Base-by-base conservation (phyloP, 2,888 invertebrate species). In the Hydropsyche betteni region DNA sequence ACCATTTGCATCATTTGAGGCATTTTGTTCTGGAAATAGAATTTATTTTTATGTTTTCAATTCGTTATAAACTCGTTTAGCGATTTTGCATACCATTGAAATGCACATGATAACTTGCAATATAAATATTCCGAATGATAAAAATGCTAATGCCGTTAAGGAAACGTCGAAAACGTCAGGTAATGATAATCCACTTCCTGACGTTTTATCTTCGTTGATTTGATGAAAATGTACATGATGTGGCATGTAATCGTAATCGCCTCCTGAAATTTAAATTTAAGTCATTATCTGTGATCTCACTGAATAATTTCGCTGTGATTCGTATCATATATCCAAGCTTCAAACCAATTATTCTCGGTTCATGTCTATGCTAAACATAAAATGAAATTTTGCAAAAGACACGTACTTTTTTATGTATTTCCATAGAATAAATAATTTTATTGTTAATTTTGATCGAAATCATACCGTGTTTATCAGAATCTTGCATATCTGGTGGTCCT, bases 61-160 rank as follows among this genome's bases (percentile, higher is more conserved):
- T 24, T 24, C 12, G 69, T 6, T 24, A 36, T 16, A 52, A 50
- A 33, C 16, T 44, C 44, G 8, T 38, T 38, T 24, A 24, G 2
- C 24, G 68, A 44, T 51, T 16, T 44, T 8, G 50, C 38, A n/a
- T 81, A 92, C 92, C 86, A 87, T 86, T 80, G 90, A 89, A 69
- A 93, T 91, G 81, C 93, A 92, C 91, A 94, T 92, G 7, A 94
- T 86, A 12, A 94, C 90, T 83, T 95, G 94, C 68, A 94, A 86
- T 12, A 93, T 86, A 80, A 95, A 95, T 86, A 94, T 90, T 44
- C 93, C 93, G 81, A 95, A 95, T 0, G 94, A 92, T 8, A 94
- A 83, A 81, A 93, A 94, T 0, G 94, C 94, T 52, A 95, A 87
- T 0, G 94, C 94, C 0, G 94, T 94, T 34, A 94, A 86, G 0